Evolutionary conservation across 2,888 invertebrate genomes (phyloP).

Genomic region (Congeria kusceri): DNA sequence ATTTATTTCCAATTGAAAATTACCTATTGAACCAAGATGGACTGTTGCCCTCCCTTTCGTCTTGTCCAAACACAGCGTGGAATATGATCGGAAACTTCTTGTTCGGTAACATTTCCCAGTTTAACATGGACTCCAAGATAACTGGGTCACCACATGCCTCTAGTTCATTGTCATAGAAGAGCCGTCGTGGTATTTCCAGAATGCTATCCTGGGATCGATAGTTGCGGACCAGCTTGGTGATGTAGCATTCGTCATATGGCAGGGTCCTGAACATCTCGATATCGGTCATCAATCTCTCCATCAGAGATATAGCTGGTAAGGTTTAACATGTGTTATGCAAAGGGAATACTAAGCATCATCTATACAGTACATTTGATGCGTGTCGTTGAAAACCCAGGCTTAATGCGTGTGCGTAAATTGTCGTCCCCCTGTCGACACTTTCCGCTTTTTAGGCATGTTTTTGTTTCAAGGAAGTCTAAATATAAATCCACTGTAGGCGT

Average conservation of each 20-base stretch:
- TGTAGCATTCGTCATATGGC: conserved; percentile 58
- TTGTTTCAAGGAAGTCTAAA: too few species aligned
- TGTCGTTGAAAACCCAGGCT: too few species aligned
- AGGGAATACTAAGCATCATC: too few species aligned
- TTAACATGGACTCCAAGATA: conserved; percentile 17
- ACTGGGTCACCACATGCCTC: conserved; percentile 80
- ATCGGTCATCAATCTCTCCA: conserved; percentile 89
- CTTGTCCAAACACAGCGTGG: conserved; percentile 78
- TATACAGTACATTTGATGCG: too few species aligned
- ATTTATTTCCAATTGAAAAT: conserved; percentile 31
- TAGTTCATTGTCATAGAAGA: conserved; percentile 94
- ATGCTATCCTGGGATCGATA: conserved; percentile 93
- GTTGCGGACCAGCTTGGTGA: conserved; percentile 93
- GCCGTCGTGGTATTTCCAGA: conserved; percentile 90
- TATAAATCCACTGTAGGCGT: too few species aligned
- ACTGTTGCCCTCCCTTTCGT: conserved; percentile 64
- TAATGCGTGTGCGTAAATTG: too few species aligned
- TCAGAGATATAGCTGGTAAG: conserved; percentile 88
- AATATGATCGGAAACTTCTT: conserved; percentile 80
- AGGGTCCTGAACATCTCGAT: conserved; percentile 11
- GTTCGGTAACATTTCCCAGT: conserved; percentile 72
- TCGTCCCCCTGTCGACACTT: too few species aligned
- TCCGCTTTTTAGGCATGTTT: too few species aligned
- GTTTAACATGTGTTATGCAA: too few species aligned
- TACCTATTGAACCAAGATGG: conserved; percentile 71